These are phyloP conservation scores for Bradypodion pumilum DNA, from an alignment of 2,797 vertebrate species.

Conservation along the genomic window DNA sequence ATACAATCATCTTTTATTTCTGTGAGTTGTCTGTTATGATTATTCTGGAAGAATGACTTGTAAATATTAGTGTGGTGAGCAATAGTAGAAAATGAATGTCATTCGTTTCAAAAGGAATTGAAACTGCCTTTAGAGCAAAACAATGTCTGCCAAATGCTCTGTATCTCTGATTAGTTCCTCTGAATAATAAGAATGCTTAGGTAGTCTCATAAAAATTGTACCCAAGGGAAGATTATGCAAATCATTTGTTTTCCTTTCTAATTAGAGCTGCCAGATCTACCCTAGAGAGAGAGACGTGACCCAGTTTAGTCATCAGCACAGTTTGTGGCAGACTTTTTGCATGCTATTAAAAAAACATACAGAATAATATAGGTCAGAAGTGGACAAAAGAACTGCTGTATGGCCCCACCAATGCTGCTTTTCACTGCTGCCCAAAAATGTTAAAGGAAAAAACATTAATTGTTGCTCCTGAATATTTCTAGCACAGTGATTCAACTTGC, in stretches of 20 bases:
- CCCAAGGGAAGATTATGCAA: conserved; percentile 27
- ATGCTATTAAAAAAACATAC: no score
- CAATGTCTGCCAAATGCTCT: conserved; percentile 39
- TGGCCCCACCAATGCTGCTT: no score
- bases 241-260: conserved; percentile 9
- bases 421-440: no score
- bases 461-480: no score
- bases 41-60: conserved; percentile 56
- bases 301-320: background rate
- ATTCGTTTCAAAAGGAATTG: conserved; percentile 50
- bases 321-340: background rate
- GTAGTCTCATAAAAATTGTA: conserved; percentile 19
- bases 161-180: conserved; percentile 35
- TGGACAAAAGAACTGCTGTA: no score
- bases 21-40: conserved; percentile 34
- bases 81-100: conserved; percentile 55
- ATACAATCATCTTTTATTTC: conserved; percentile 53
- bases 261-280: background rate
- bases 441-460: no score
- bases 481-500: no score
- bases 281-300: background rate
- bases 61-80: conserved; percentile 60
- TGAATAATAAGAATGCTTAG: conserved; percentile 29
- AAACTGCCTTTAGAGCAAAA: conserved; percentile 47
- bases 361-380: no score